Conservation (phyloP, 2,888 invertebrate genomes). For the Lepidocyrtinus sp. region DNA sequence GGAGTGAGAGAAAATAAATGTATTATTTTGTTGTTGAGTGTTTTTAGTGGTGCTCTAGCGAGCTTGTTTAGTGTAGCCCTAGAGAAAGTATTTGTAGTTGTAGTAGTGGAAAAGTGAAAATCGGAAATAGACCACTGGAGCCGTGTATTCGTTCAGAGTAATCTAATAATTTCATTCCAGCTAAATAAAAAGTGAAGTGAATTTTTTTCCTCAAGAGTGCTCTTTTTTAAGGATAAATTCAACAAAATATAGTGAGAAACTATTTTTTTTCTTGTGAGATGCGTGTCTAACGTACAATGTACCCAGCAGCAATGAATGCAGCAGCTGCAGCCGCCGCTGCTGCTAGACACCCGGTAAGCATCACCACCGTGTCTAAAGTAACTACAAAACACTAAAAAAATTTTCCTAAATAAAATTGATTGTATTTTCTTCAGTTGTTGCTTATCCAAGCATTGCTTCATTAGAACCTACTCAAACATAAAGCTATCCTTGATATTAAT, state of each 20-base stretch:
- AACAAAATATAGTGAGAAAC: constrained; percentile 30
- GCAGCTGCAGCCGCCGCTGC: constrained; percentile 82
- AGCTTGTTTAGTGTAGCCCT: no score
- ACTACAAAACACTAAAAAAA: constrained; percentile 39
- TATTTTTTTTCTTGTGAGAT: constrained; percentile 66
- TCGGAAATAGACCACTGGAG: background rate
- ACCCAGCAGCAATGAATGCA: constrained; percentile 86
- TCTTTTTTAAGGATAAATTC: constrained; percentile 22
- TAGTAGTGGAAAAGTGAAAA: background rate
- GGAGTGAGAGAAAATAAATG: background rate
- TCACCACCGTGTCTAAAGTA: constrained; percentile 59
- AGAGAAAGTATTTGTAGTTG: no score
- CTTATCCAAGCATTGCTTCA: background rate
- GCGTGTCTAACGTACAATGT: constrained; percentile 79
- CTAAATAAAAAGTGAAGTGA: constrained; percentile 43
- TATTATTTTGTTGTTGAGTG: background rate
- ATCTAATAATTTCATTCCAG: background rate
- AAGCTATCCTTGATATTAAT: background rate
- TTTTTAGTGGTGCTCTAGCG: background rate
- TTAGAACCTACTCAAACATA: background rate
- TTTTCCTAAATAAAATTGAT: no score
- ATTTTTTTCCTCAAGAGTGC: constrained; percentile 44
- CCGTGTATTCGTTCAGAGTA: background rate
- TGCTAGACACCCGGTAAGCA: constrained; percentile 88
- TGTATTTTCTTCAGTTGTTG: constrained; percentile 11